Evolutionary conservation across 2,888 invertebrate species (phyloP), one percentile per base, ranked within the genome.

Genomic region (Blomia tropicalis): DNA sequence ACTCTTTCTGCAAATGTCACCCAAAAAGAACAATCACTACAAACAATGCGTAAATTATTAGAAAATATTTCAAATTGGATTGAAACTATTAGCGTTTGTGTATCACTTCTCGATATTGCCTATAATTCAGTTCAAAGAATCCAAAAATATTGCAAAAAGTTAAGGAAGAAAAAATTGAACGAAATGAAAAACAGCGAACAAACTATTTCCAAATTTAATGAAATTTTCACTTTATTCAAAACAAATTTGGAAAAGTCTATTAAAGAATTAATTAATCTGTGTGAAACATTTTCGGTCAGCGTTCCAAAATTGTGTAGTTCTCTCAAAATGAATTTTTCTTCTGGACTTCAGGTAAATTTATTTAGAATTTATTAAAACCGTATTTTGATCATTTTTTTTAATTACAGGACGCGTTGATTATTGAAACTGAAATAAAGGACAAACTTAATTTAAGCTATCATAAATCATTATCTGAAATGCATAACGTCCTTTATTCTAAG

Each of bases 391-490:
- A 14, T 47, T 47, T 14, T 47, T 47, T 47, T 19, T n/a, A 14
- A 14, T 7, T 47, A 19, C 22, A 47, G 51, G 27, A 47, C n/a
- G 23, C 14, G 7, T 11, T 14, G 22, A n/a, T 25, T 22, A 7
- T 47, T 14, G 23, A 47, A 47, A 27, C 7, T 25, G 7, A 7
- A 25, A 27, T 47, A 27, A 27, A 47, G 22, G 27, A 7, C 23
- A 47, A 47, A n/a, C 22, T 47, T 7, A 47, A 22, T 47, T n/a
- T 30, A 2, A 56, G 56, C 27, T 56, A 56, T 56, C 14, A 29
- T 19, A 56, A 56, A 31, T 56, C 56, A 36, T 56, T 56, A 22
- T 56, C 56, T 1, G 56, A 56, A 36, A n/a, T 56, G n/a, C 14
- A 2, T 14, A 11, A n/a, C 14, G 29, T 56, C 23, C 36, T 56